These are phyloP conservation scores for Heteractis magnifica DNA, from an alignment of 92 coral and sea anemone species.

Conservation along the genomic window DNA sequence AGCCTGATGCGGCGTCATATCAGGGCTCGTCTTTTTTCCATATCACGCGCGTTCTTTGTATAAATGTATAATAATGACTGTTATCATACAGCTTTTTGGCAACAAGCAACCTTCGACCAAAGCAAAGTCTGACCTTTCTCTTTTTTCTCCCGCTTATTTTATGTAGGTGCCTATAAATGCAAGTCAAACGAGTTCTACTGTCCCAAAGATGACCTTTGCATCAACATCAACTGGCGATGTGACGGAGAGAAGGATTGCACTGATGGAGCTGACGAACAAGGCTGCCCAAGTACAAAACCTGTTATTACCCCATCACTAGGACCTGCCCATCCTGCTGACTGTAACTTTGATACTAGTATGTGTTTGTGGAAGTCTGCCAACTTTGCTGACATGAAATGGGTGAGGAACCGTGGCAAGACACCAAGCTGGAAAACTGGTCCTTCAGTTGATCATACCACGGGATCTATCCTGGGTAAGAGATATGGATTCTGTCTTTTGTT, in stretches of 20 bases:
- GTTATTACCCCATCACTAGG: conserved; percentile 51
- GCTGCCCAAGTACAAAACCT: conserved; percentile 54
- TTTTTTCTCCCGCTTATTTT: background rate
- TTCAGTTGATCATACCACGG: conserved; percentile 58
- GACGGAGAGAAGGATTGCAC: conserved; percentile 85
- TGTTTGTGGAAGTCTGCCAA: conserved; percentile 78
- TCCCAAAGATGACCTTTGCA: conserved; percentile 79
- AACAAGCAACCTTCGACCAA: too few species aligned
- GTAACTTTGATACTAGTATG: conserved; percentile 60
- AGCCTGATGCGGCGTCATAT: too few species aligned
- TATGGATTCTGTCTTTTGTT: background rate
- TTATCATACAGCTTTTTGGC: too few species aligned
- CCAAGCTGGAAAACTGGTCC: conserved; percentile 85
- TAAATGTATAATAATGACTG: too few species aligned
- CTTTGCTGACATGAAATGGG: conserved; percentile 78
- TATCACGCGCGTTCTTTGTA: too few species aligned
- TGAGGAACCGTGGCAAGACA: conserved; percentile 61
- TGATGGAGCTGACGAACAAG: conserved; percentile 83
- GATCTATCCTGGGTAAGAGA: conserved; percentile 13
- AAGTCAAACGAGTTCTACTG: conserved; percentile 71
- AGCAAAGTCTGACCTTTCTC: too few species aligned
- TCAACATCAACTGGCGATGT: conserved; percentile 78
- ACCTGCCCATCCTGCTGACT: conserved; percentile 74
- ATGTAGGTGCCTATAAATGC: conserved; percentile 53
- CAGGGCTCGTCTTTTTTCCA: too few species aligned